Evolutionary conservation across 2,888 invertebrate species (phyloP).

Genomic region (Hirtodrosophila confusa): DNA sequence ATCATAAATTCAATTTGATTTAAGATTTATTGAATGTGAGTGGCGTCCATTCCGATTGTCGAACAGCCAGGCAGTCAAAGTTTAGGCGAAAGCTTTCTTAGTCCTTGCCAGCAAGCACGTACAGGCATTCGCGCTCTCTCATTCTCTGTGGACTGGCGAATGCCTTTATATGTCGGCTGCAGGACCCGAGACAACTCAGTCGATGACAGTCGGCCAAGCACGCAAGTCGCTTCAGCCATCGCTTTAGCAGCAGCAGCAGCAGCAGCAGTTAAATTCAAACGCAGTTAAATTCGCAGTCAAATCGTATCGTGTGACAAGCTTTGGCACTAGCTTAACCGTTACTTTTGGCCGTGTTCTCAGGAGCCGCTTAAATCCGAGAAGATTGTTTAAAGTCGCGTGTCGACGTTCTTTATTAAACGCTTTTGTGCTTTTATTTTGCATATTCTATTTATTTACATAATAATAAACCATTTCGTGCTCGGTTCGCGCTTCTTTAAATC

Average conservation of each 20-base stretch:
- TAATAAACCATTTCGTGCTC: constrained; percentile 12
- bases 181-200: constrained; percentile 68
- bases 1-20: constrained; percentile 80
- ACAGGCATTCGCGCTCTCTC: constrained; percentile 2
- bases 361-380: constrained; percentile 21
- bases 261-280: constrained; percentile 8
- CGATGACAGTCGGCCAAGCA: constrained; percentile 84
- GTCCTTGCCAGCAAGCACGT: constrained; percentile 16
- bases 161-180: constrained; percentile 49
- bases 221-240: constrained; percentile 62
- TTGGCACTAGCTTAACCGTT: constrained; percentile 43
- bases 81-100: constrained; percentile 47
- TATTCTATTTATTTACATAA: constrained; percentile 15
- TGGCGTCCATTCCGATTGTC: constrained; percentile 36
- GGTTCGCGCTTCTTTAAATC: constrained; percentile 14
- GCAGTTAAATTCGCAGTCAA: constrained; percentile 12
- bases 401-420: constrained; percentile 9
- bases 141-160: constrained; percentile 1
- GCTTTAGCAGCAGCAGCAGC: constrained; percentile 13
- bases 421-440: constrained; percentile 27
- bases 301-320: constrained; percentile 45
- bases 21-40: constrained; percentile 64
- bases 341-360: constrained; percentile 32
- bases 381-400: constrained; percentile 30
- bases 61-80: constrained; percentile 25